Percentiles rank a stretch among this genome's conserved stretches.
Conservation (phyloP, 1,140 invertebrate species). For the Atta colombica region DNA sequence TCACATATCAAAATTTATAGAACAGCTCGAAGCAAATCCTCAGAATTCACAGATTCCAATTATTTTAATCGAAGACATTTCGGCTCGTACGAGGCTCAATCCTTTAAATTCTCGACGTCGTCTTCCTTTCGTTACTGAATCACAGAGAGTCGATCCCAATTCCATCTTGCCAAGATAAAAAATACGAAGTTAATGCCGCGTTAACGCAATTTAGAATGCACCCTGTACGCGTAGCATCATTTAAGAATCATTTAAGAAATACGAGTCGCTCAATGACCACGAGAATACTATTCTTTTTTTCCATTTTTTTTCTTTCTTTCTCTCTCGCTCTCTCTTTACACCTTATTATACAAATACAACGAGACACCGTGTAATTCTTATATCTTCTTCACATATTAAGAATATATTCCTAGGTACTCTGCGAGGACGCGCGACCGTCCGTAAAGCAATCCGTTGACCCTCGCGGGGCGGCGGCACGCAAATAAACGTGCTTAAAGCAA, state of each 20-base stretch:
- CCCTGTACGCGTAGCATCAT: conserved; percentile 71
- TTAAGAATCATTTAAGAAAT: conserved; percentile 73
- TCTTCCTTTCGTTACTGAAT: not conserved
- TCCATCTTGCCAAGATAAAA: conserved; percentile 25
- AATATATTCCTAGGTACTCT: conserved; percentile 81
- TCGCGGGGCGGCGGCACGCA: conserved; percentile 45
- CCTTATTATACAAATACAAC: conserved; percentile 83
- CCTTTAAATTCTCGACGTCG: conserved; percentile 33
- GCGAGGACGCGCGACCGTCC: conserved; percentile 77
- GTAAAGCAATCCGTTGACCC: conserved; percentile 74
- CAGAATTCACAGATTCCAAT: not conserved
- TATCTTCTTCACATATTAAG: conserved; percentile 82
- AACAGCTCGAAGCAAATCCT: not conserved
- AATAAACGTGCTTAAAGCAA: not conserved
- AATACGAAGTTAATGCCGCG: conserved; percentile 45
- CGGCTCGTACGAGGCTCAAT: not conserved
- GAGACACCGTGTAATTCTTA: conserved; percentile 80
- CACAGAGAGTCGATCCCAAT: conserved; percentile 13
- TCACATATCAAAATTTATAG: not conserved
- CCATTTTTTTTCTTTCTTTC: not conserved
- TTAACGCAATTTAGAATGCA: conserved; percentile 79
- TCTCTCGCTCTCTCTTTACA: conserved; percentile 62
- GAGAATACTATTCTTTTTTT: conserved; percentile 75
- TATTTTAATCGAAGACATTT: conserved; percentile 11
- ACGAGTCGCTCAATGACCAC: conserved; percentile 79